Conservation (phyloP, 2,888 invertebrate genomes). For the Rhamphomyia laevipes region DNA sequence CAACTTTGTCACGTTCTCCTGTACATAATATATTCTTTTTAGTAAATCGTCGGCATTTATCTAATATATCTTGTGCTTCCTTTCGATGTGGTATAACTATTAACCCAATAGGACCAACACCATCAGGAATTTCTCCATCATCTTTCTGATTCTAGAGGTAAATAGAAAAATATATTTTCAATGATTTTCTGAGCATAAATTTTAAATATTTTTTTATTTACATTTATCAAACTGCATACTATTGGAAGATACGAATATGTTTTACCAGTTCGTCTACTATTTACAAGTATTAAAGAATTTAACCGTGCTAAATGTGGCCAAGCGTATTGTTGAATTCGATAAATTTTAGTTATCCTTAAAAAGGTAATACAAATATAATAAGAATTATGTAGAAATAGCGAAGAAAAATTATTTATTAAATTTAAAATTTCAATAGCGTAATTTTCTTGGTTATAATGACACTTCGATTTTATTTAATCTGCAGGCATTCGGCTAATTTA, state of each 20-base stretch:
- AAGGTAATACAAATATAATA: too few relatives aligned
- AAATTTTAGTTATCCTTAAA: conserved; percentile 14
- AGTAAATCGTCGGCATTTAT: conserved; percentile 34
- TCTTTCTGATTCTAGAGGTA: conserved; percentile 30
- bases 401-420: too few relatives aligned
- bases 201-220: neutral
- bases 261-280: conserved; percentile 50
- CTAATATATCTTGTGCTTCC: conserved; percentile 42
- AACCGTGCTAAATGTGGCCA: conserved; percentile 59
- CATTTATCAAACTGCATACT: conserved; percentile 45
- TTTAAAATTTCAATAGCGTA: too few relatives aligned
- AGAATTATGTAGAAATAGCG: too few relatives aligned
- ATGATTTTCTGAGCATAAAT: too few relatives aligned
- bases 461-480: too few relatives aligned
- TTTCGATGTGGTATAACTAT: conserved; percentile 52
- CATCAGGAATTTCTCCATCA: conserved; percentile 24
- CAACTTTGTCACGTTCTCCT: neutral
- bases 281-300: conserved; percentile 51
- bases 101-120: conserved; percentile 49
- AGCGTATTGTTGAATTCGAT: conserved; percentile 49
- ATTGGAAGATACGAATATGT: conserved; percentile 59
- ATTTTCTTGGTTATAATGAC: too few relatives aligned
- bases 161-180: neutral
- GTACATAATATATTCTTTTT: neutral
- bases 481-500: too few relatives aligned